A percentile compares a stretch with the other conserved stretches of the same genome.
These are phyloP conservation scores for Calidris pugnax DNA, from an alignment of 2,113 vertebrate genomes.

Conservation along the genomic window DNA sequence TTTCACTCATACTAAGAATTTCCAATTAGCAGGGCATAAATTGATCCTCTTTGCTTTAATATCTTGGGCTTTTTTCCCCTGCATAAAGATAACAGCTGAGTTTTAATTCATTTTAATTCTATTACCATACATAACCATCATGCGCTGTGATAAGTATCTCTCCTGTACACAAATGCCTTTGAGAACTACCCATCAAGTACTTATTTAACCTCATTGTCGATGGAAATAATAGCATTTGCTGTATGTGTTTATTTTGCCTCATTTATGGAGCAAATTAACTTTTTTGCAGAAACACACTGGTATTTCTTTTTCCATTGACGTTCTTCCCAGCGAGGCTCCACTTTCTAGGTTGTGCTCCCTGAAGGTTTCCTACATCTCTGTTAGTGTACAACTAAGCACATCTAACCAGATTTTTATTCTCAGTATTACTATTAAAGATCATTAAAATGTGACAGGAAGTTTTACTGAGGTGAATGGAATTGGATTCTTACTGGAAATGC, in stretches of 20 bases:
- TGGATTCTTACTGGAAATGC: background rate
- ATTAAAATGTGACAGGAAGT: background rate
- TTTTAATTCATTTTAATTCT: slow-evolving; percentile 66
- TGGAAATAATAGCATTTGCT: slow-evolving; percentile 40
- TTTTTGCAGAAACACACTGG: background rate
- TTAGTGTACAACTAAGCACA: background rate
- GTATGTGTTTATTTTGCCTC: slow-evolving; percentile 37
- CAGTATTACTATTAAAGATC: background rate
- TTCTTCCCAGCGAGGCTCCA: background rate
- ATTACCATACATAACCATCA: slow-evolving; percentile 41
- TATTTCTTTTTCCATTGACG: background rate
- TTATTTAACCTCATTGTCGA: slow-evolving; percentile 33
- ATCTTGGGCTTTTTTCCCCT: background rate
- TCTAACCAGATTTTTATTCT: background rate
- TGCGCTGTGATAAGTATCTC: slow-evolving; percentile 52
- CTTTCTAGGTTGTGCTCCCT: background rate
- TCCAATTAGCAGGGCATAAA: slow-evolving; percentile 58
- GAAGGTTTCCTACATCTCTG: background rate
- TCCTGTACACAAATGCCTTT: slow-evolving; percentile 36
- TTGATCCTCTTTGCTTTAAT: slow-evolving; percentile 58
- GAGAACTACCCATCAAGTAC: slow-evolving; percentile 31
- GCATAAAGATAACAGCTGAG: slow-evolving; percentile 40
- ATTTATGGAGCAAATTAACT: slow-evolving; percentile 36
- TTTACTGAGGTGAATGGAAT: background rate
- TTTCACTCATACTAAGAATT: slow-evolving; percentile 38